phyloP scores from a whole-genome alignment of 2,113 vertebrate species.

The Strigops habroptila region DNA sequence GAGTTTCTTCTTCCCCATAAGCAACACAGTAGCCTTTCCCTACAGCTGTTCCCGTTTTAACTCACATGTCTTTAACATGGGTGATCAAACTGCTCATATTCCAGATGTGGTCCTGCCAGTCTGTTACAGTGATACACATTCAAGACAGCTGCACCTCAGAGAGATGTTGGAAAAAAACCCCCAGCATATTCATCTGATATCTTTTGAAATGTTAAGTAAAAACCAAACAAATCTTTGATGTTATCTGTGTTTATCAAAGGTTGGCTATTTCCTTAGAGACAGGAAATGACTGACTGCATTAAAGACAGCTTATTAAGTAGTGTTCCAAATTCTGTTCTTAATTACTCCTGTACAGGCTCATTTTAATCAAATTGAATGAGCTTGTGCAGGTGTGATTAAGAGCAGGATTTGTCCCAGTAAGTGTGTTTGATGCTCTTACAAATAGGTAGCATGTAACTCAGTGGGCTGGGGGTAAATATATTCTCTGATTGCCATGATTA shows the following conservation, averaged over 20 bases:
- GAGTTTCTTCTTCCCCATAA: neutral
- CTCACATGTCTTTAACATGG: neutral
- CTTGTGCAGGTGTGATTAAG: neutral
- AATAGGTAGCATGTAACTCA: neutral
- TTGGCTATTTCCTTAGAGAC: neutral
- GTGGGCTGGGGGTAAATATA: neutral
- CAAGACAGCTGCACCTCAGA: conserved; percentile 6
- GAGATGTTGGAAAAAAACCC: neutral
- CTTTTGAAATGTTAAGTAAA: neutral
- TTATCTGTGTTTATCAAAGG: conserved; percentile 28
- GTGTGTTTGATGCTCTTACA: neutral
- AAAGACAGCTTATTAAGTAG: neutral
- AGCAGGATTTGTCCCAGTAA: neutral
- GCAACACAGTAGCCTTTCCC: neutral
- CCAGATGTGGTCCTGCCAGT: conserved; percentile 1
- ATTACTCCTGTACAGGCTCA: neutral
- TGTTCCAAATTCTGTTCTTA: neutral
- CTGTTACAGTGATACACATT: neutral
- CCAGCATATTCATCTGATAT: neutral
- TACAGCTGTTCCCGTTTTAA: conserved; percentile 27
- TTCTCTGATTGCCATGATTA: neutral
- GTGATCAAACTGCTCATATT: neutral
- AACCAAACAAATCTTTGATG: conserved; percentile 27
- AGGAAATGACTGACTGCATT: neutral
- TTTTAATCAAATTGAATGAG: neutral